Conservation (phyloP, 2,113 vertebrate genomes). For the Hemiscyllium ocellatum region DNA sequence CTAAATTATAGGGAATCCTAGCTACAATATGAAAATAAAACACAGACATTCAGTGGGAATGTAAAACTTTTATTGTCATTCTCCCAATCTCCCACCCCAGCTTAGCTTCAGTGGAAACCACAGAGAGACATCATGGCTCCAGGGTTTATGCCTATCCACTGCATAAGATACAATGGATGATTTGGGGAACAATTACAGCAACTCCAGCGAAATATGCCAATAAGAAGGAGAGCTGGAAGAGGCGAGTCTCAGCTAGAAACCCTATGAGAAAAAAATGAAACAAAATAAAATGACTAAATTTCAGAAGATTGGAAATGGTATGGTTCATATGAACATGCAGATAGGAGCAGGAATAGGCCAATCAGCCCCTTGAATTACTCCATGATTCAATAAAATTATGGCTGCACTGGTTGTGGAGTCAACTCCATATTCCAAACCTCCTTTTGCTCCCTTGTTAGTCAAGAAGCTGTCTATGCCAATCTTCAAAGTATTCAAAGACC, state of each 20-base stretch:
- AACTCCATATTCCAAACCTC: no score
- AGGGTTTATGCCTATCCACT: background rate
- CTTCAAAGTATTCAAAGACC: no score
- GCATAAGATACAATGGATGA: background rate
- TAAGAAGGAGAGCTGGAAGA: background rate
- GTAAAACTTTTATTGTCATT: background rate
- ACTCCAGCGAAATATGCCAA: background rate
- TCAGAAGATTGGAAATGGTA: background rate
- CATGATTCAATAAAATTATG: no score
- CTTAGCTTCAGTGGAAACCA: background rate
- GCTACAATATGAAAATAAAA: background rate
- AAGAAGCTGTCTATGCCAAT: no score
- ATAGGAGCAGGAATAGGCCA: no score
- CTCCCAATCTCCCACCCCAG: background rate
- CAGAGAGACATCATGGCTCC: background rate
- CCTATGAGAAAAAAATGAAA: background rate
- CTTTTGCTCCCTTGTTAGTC: no score
- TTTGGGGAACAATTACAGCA: background rate
- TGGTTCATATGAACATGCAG: background rate
- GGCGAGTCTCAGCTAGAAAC: background rate
- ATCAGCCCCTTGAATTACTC: no score
- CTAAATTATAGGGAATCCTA: background rate
- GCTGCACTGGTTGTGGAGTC: no score
- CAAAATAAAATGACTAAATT: background rate
- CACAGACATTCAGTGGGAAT: background rate